Base-by-base conservation (phyloP, 2,113 vertebrate genomes). In the Sinocyclocheilus rhinocerous region DNA sequence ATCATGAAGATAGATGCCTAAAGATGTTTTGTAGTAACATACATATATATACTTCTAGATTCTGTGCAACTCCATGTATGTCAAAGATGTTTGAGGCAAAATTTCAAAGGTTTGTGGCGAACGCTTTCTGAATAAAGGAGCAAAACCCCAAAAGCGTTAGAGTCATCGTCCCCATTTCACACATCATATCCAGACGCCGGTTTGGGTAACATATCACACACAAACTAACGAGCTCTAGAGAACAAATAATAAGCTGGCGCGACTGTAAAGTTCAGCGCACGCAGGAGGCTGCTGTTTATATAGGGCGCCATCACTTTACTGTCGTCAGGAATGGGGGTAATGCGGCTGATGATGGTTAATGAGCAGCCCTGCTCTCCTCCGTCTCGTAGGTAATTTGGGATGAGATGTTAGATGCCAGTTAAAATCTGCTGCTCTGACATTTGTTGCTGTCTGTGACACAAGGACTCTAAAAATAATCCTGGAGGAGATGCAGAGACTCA, bases 391-490 rank as follows among this genome's bases (percentile, higher is more conserved):
- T 61, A 48, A 76, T 84, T 75, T 73, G 83, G 70, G 70, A 84
- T 63, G 83, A 33, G 57, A 75, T 84, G 83, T 63, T 57, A 79
- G 78, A 70, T 57, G 48, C 61, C 76, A 57, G 70, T 73, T 63
- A 50, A 69, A 45, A 85, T 86, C 57, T 70, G 39, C 59, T 36
- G 65, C 65, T 79, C 78, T 87, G 87, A 89, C 87, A 84, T 52
- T 82, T 78, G 45, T 42, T 84, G 76, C 81, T 73, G 59, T 84
- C 24, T 55, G 63, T 78, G 29, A 52, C 52, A 59, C 77, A 63
- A 85, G 76, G 8, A 7, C 65, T 72, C 86, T 36, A 87, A 85
- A 76, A 76, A 83, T 86, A 87, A 69, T 83, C 85, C 48, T 78
- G 85, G n/a, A 70, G 72, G 72, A 88, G 72, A 61, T 26, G 29